Conservation (phyloP, 2,797 vertebrate species). For the Danio choprae region DNA sequence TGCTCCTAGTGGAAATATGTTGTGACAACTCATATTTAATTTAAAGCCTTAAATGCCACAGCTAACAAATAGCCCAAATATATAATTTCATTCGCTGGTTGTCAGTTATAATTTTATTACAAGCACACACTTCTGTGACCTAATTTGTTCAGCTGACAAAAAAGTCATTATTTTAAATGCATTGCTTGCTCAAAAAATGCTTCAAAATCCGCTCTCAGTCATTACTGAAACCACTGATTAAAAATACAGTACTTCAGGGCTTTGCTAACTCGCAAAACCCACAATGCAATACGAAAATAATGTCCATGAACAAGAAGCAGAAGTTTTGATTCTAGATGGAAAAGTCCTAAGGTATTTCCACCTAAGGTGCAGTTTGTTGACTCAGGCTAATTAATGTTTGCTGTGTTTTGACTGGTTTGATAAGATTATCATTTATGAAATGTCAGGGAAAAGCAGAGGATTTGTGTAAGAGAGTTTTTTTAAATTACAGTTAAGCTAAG, state of each 20-base stretch:
- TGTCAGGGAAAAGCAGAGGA: background rate
- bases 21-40: background rate
- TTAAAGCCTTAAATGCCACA: background rate
- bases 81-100: background rate
- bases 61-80: background rate
- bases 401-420: slow-evolving; percentile 9
- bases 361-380: background rate
- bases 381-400: background rate
- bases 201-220: background rate
- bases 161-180: slow-evolving; percentile 22
- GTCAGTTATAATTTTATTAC: background rate
- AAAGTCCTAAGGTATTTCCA: background rate
- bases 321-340: slow-evolving; percentile 1
- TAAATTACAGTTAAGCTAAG: background rate
- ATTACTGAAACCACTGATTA: slow-evolving; percentile 40
- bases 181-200: background rate
- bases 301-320: slow-evolving; percentile 25
- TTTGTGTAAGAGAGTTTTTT: background rate
- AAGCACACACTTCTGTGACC: background rate
- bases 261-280: slow-evolving; percentile 37
- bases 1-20: background rate
- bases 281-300: slow-evolving; percentile 48
- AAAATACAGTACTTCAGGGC: slow-evolving; percentile 43
- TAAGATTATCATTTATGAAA: slow-evolving; percentile 36
- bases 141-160: slow-evolving; percentile 1